Percentiles rank a stretch among this genome's conserved stretches.
phyloP scores from a whole-genome alignment of 2,888 invertebrate species.

The Tetragnatha montana region DNA sequence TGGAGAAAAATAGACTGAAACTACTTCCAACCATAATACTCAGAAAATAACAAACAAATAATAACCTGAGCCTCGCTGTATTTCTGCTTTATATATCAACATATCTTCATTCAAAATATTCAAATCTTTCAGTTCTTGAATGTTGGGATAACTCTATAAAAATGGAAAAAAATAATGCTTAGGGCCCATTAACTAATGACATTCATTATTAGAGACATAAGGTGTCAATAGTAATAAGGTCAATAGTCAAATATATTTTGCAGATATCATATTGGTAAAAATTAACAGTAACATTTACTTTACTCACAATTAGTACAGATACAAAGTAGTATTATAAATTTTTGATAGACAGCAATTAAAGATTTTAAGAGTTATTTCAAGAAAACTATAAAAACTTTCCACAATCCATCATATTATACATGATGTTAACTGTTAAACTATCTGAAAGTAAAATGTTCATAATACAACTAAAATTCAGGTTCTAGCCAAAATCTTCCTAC shows the following conservation, averaged over 20 bases:
- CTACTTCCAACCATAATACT: no score
- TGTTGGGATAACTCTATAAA: constrained; percentile 51
- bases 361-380: no score
- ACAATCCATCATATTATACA: no score
- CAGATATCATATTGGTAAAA: constrained; percentile 8
- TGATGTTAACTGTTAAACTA: no score
- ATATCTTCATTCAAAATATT: constrained; percentile 55
- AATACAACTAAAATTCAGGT: not conserved
- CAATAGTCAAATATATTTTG: not conserved
- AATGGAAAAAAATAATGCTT: not conserved
- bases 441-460: not conserved
- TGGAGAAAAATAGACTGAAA: no score
- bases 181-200: not conserved
- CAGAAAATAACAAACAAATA: not conserved
- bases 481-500: not conserved
- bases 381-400: no score
- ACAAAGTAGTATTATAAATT: no score
- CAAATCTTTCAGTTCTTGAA: constrained; percentile 44
- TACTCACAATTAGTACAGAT: not conserved
- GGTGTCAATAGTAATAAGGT: no score
- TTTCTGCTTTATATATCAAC: constrained; percentile 83
- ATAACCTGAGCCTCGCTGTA: constrained; percentile 85
- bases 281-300: not conserved
- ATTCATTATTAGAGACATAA: no score
- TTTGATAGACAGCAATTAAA: no score